phyloP scores from a whole-genome alignment of 2,888 invertebrate species.

The Xestia c-nigrum region DNA sequence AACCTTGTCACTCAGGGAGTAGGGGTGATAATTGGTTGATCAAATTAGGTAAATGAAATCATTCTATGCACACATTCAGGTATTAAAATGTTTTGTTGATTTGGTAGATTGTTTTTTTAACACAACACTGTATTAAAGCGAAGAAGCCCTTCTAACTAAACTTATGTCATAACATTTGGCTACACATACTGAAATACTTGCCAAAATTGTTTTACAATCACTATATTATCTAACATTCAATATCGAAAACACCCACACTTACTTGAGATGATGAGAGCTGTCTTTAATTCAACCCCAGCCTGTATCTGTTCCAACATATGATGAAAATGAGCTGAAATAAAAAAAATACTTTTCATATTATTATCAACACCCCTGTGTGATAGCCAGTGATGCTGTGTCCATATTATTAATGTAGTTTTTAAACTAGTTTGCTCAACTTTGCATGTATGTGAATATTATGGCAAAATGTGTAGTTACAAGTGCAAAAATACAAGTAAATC shows the following conservation, averaged over 20 bases:
- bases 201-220: constrained; percentile 44
- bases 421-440: neutral
- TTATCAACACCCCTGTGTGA: neutral
- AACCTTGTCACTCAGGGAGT: too few species aligned
- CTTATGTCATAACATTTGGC: constrained; percentile 50
- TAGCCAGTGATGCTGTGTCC: neutral
- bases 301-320: constrained; percentile 96
- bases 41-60: neutral
- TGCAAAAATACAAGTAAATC: too few species aligned
- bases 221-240: constrained; percentile 3
- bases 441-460: neutral
- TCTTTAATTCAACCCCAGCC: constrained; percentile 92
- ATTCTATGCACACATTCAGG: neutral
- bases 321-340: constrained; percentile 96
- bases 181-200: constrained; percentile 40
- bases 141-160: constrained; percentile 9
- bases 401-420: neutral
- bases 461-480: too few species aligned
- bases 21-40: too few species aligned
- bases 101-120: neutral
- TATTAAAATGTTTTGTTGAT: neutral
- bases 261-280: constrained; percentile 94
- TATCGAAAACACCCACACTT: constrained; percentile 77
- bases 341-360: constrained; percentile 18
- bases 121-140: neutral